These are phyloP conservation scores for Tolypeutes matacus DNA, from an alignment of 2,797 vertebrate species.

Conservation along the genomic window DNA sequence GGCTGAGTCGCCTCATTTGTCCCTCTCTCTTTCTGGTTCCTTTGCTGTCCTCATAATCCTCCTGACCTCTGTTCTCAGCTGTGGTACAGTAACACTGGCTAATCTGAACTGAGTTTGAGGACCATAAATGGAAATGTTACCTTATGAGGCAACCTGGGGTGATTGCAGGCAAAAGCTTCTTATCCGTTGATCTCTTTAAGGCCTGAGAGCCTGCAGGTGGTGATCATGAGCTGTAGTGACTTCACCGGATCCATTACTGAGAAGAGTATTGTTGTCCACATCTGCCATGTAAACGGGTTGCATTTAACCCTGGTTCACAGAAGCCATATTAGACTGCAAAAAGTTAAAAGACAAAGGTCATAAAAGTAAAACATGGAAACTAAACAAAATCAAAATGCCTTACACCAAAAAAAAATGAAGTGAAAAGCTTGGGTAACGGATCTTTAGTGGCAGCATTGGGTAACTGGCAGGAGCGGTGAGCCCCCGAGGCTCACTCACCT, in stretches of 20 bases:
- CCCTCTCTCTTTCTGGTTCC: not conserved
- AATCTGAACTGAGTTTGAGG: not conserved
- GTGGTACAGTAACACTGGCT: not conserved
- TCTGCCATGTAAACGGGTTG: not conserved
- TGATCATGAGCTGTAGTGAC: not conserved
- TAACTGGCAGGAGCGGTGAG: not conserved
- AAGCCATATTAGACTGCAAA: not conserved
- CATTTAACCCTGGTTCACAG: not conserved
- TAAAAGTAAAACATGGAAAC: not conserved
- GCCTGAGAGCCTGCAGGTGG: not conserved
- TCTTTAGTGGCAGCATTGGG: not conserved
- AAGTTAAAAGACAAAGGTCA: not conserved
- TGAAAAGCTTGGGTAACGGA: not conserved
- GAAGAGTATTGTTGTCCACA: not conserved
- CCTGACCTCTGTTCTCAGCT: not conserved
- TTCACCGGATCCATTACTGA: not conserved
- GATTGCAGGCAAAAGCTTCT: not conserved
- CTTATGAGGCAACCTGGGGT: not conserved
- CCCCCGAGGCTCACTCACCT: not conserved
- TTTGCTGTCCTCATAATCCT: not conserved
- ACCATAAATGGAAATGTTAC: not conserved
- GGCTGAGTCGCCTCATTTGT: not conserved
- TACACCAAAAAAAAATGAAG: not conserved
- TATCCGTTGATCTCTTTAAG: not conserved
- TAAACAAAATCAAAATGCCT: not conserved